phyloP scores from a whole-genome alignment of 2,797 vertebrate species.

The Tragopan temminckii region DNA sequence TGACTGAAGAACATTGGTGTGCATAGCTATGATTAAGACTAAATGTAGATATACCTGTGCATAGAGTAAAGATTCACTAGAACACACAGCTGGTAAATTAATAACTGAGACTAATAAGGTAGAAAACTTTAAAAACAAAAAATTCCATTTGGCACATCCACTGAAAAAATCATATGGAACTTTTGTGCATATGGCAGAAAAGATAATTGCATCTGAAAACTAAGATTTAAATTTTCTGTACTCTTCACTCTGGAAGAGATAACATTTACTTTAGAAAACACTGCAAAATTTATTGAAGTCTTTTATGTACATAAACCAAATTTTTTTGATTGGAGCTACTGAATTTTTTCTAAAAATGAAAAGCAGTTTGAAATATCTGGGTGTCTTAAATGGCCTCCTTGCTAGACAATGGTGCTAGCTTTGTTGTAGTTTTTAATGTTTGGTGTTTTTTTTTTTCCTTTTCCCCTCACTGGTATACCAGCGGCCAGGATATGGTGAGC shows the following conservation, averaged over 20 bases:
- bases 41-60: background rate
- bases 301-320: background rate
- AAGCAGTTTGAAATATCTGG: background rate
- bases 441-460: background rate
- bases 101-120: background rate
- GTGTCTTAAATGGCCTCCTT: background rate
- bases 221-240: background rate
- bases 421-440: background rate
- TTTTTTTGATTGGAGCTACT: background rate
- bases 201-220: background rate
- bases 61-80: background rate
- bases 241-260: background rate
- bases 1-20: background rate
- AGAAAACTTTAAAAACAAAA: background rate
- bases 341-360: background rate
- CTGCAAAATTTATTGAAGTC: background rate
- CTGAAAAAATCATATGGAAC: background rate
- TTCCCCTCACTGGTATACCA: slow-evolving; percentile 29
- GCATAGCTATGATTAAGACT: background rate
- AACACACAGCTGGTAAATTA: background rate
- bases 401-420: background rate
- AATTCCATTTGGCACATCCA: background rate
- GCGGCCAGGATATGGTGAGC: slow-evolving; percentile 92
- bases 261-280: background rate
- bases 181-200: background rate